These are phyloP conservation scores for Centroberyx gerrardi DNA, from an alignment of 2,797 vertebrate genomes.

Conservation along the genomic window DNA sequence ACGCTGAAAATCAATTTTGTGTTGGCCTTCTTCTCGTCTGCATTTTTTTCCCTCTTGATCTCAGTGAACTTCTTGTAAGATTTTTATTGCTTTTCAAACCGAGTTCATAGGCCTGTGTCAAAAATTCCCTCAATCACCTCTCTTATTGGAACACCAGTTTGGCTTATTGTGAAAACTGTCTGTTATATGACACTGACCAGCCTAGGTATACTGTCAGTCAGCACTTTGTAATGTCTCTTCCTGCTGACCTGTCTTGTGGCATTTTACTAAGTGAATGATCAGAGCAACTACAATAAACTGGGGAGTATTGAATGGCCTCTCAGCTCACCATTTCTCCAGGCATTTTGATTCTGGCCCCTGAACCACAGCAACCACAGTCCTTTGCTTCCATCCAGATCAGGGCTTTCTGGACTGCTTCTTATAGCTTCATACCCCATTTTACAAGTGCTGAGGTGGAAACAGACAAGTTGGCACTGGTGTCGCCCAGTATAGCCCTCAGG, in stretches of 20 bases:
- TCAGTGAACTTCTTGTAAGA: constrained; percentile 38
- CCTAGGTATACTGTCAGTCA: constrained; percentile 63
- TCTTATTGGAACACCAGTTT: constrained; percentile 59
- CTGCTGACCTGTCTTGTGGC: constrained; percentile 74
- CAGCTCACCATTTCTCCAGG: constrained; percentile 65
- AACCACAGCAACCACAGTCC: constrained; percentile 75
- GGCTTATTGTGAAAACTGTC: constrained; percentile 50
- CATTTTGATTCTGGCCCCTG: constrained; percentile 67
- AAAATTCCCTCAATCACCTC: constrained; percentile 46
- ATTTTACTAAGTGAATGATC: constrained; percentile 78
- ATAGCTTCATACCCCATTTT: constrained; percentile 47
- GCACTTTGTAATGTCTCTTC: constrained; percentile 75
- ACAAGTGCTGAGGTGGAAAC: constrained; percentile 69
- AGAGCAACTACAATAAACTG: constrained; percentile 73
- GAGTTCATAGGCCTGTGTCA: constrained; percentile 39
- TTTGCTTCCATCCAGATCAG: constrained; percentile 58
- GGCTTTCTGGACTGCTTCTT: constrained; percentile 58
- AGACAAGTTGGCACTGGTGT: constrained; percentile 64
- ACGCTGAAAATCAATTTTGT: constrained; percentile 27
- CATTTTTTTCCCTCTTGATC: constrained; percentile 33
- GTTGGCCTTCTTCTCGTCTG: constrained; percentile 26
- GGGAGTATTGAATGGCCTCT: constrained; percentile 75
- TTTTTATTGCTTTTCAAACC: constrained; percentile 53
- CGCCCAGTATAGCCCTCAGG: constrained; percentile 43
- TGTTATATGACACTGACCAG: constrained; percentile 68